Conservation (phyloP, 2,888 invertebrate genomes). For the Temnothorax ravouxi region DNA sequence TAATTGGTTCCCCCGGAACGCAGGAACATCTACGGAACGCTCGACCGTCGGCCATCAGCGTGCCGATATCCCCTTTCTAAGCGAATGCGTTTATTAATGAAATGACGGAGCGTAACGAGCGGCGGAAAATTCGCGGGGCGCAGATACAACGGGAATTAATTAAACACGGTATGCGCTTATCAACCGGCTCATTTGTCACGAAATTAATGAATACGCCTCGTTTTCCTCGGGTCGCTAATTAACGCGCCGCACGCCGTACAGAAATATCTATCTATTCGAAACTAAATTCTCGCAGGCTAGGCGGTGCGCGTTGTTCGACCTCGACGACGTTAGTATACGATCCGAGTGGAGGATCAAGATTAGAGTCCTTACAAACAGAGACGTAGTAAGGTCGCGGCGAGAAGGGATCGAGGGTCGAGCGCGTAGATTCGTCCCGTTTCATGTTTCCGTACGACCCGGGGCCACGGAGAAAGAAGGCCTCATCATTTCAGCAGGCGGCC, state of each 20-base stretch:
- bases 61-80: constrained; percentile 22
- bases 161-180: constrained; percentile 60
- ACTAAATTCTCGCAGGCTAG: constrained; percentile 21
- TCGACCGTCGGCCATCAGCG: constrained; percentile 45
- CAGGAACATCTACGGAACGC: constrained; percentile 58
- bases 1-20: constrained; percentile 67
- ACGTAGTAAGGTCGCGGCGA: constrained; percentile 40
- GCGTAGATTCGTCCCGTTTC: constrained; percentile 70
- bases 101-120: constrained; percentile 58
- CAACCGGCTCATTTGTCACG: constrained; percentile 59
- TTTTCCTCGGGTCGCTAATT: constrained; percentile 57
- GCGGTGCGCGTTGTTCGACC: constrained; percentile 11
- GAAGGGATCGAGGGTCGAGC: constrained; percentile 41
- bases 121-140: constrained; percentile 61
- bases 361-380: constrained; percentile 43
- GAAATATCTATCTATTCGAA: constrained; percentile 45
- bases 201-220: constrained; percentile 62
- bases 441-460: constrained; percentile 71
- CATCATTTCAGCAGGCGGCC: constrained; percentile 70
- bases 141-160: constrained; percentile 65
- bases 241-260: constrained; percentile 23
- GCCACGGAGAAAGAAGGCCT: constrained; percentile 31
- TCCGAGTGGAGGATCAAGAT: neutral
- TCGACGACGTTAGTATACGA: neutral
- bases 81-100: constrained; percentile 55